Evolutionary conservation across 2,797 vertebrate species (phyloP), one percentile per base, ranked within the genome.

Genomic region (Pseudochaenichthys georgianus): DNA sequence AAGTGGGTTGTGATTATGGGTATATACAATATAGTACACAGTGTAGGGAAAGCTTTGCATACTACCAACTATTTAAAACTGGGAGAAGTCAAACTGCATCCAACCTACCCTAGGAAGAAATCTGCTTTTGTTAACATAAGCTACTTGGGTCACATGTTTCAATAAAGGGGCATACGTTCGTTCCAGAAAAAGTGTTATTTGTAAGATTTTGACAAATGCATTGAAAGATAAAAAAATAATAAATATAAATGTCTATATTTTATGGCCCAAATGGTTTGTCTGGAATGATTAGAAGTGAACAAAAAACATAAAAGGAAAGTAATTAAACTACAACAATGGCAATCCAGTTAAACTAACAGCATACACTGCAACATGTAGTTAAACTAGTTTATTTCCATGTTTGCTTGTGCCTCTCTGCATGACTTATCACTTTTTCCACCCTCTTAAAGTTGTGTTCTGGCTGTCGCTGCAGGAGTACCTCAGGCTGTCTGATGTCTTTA

Each of bases 381-480:
- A 5, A 28, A 28, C 28, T 19, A 0, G 48, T 51, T 19, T 19
- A 9, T 17, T n/a, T 48, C 16, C 46, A 47, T 3, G 5, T 46
- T 74, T 73, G 61, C 63, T 65, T 58, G 47, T 68, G 68, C 62
- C 75, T 60, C 31, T 34, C 43, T 54, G 81, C 54, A 65, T 76
- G 77, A 70, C 50, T 61, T 64, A 60, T 76, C 53, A 31, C 6
- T 15, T 1, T 34, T 17, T 8, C 38, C 9, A 3, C 58, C 42
- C n/a, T 79, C 61, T 85, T 5, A 74, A 53, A 41, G 7, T 73
- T 83, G 66, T 85, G 70, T 85, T 81, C 48, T 84, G 91, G 78
- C 71, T 75, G 71, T 81, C 8, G 41, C 51, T 87, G 80, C 89
- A 97, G 97, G 97, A 97, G 87, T 95, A 95, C 91, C 95, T 95